These are phyloP conservation scores for Ctenoplectra terminalis DNA, from an alignment of 1,140 invertebrate genomes.

Conservation along the genomic window DNA sequence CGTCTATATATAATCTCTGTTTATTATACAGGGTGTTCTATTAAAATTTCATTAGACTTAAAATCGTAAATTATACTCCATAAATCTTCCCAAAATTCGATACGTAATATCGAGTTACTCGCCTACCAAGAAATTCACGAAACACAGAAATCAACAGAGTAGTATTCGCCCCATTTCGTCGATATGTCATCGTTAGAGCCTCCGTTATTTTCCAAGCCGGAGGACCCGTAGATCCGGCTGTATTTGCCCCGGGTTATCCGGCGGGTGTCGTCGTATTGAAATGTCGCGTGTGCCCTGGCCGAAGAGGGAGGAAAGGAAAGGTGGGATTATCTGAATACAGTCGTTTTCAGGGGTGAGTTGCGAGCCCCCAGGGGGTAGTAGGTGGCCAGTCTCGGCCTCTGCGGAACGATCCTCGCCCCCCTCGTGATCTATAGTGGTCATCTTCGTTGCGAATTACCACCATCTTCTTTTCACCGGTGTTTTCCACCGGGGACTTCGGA, in stretches of 20 bases:
- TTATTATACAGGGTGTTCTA: too few species aligned
- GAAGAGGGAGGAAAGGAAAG: slow-evolving; percentile 51
- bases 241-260: slow-evolving; percentile 61
- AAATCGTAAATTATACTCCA: too few species aligned
- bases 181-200: slow-evolving; percentile 46
- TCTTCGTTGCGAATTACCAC: slow-evolving; percentile 73
- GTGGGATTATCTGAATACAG: slow-evolving; percentile 82
- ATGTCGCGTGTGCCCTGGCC: slow-evolving; percentile 69
- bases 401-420: slow-evolving; percentile 36
- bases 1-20: too few species aligned
- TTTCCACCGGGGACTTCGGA: slow-evolving; percentile 42
- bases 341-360: slow-evolving; percentile 78
- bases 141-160: background rate
- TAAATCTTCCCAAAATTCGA: too few species aligned
- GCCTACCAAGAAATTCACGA: background rate
- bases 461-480: slow-evolving; percentile 46
- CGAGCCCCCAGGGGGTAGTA: slow-evolving; percentile 78
- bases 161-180: background rate
- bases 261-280: slow-evolving; percentile 72
- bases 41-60: background rate
- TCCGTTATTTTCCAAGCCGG: slow-evolving; percentile 25
- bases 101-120: background rate
- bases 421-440: slow-evolving; percentile 78
- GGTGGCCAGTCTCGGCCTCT: slow-evolving; percentile 70
- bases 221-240: slow-evolving; percentile 48